Base-by-base conservation (phyloP, 2,113 vertebrate species). In the Andinoacara biseriatus region DNA sequence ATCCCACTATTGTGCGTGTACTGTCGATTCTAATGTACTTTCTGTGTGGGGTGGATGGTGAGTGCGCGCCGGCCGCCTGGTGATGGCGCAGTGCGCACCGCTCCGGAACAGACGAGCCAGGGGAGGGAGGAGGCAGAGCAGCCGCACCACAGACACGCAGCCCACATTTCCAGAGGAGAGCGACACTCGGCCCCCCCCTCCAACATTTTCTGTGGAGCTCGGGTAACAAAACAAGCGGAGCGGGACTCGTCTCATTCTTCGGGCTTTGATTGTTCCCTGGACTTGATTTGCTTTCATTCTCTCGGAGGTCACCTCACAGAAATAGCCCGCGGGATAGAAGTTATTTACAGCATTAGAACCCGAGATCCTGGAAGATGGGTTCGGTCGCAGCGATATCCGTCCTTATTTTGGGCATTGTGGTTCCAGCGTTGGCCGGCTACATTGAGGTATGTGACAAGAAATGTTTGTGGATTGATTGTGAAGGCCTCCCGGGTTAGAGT, bases 391-490 rank as follows among this genome's bases (percentile, higher is more conserved):
- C 92, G 46, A 90, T 95, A 74, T 85, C 95, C 7, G 84, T 95
- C 78, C 86, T 97, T 1, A 67, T 97, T 52, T 43, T 96, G 90
- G 95, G 86, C 80, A 88, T 97, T 3, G 90, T 95, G 40, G 95
- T 95, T 57, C 97, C 96, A 14, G 87, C 90, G 11, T 82, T 97
- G 81, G 94, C 96, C 52, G 96, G 96, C 2, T 97, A 97, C 33
- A 96, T 97, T 52, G 97, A 97, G 97, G 97, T 97, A 91, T 11
- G 94, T 86, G 58, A 60, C 15, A 33, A 38, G 76, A 79, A n/a
- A 31, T 49, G 18, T 61, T 58, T 58, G 11, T 20, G 8, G 59
- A 29, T 79, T 74, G n/a, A 43, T 61, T 74, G 29, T 13, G 59
- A 5, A 29, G 63, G 63, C 63, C 40, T 49, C 14, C 15, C n/a